These are phyloP conservation scores for Lithobius niger DNA, from an alignment of 1,140 invertebrate genomes.

Conservation along the genomic window DNA sequence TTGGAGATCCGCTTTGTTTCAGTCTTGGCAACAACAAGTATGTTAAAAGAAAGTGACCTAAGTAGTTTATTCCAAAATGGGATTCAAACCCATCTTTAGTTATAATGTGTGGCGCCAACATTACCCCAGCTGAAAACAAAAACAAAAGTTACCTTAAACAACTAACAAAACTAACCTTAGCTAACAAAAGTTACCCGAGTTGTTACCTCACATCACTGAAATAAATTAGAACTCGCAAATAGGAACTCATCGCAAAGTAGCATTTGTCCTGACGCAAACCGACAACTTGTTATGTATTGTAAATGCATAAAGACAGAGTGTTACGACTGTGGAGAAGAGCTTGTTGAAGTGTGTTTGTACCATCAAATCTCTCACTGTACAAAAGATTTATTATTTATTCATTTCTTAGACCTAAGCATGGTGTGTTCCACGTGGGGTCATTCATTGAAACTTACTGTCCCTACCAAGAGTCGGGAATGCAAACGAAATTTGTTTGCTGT, in stretches of 20 bases:
- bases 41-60: constrained; percentile 76
- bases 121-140: constrained; percentile 53
- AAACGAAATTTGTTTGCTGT: no score
- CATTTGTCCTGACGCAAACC: neutral
- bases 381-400: no score
- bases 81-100: constrained; percentile 68
- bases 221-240: neutral
- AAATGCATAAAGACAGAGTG: no score
- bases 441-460: no score
- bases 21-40: constrained; percentile 63
- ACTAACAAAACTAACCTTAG: no score
- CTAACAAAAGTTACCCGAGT: no score
- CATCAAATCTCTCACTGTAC: no score
- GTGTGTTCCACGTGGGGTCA: no score
- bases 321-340: no score
- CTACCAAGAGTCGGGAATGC: no score
- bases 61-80: constrained; percentile 71
- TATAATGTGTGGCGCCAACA: constrained; percentile 60
- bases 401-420: no score
- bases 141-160: neutral
- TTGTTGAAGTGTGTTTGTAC: no score
- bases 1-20: constrained; percentile 38
- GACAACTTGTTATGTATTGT: neutral
- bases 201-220: neutral
- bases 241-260: neutral